Base-by-base conservation (phyloP, 2,113 vertebrate species). In the Stictonetta naevosa region DNA sequence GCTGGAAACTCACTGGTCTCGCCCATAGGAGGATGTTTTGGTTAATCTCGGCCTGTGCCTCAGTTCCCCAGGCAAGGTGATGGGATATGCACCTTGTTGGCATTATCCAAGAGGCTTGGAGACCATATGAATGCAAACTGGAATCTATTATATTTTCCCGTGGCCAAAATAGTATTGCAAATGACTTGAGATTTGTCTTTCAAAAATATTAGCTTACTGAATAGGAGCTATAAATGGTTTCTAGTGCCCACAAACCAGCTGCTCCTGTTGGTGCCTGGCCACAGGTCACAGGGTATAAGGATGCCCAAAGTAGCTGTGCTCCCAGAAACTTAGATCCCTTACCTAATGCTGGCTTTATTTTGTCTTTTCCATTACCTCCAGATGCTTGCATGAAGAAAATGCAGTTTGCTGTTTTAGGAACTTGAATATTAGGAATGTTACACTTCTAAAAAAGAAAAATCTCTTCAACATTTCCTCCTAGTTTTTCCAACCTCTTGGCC, bases 401-500 rank as follows among this genome's bases (percentile, higher is more conserved):
- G 42, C 52, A 60, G 3, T 4, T 88, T 60, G 59, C n/a, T 67
- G 18, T 0, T 4, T 74, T 42, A 42, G 52, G 76, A 94, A 22
- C 73, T 82, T 48, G 34, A 93, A 33, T 55, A 66, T 62, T 28
- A 58, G 83, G 29, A 66, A 88, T 40, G 31, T 50, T 74, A 55
- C 31, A 22, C 66, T 53, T 48, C 6, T 3, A 2, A 64, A 78
- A 83, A 42, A 75, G 6, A 58, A 79, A 92, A 93, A 88, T 15
- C 80, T 60, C 44, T 91, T 46, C 83, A 46, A 62, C n/a, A 2
- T 77, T 95, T 97, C 91, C 86, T 56, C 31, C 20, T 81, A 3
- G 53, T 8, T 90, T 92, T 93, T 52, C 74, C 80, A 36, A 84
- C 88, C 83, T 58, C 77, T 92, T 85, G 95, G 95, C 95, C 95